These are phyloP conservation scores for Netelia melanura DNA, from an alignment of 2,888 invertebrate species.

Conservation along the genomic window DNA sequence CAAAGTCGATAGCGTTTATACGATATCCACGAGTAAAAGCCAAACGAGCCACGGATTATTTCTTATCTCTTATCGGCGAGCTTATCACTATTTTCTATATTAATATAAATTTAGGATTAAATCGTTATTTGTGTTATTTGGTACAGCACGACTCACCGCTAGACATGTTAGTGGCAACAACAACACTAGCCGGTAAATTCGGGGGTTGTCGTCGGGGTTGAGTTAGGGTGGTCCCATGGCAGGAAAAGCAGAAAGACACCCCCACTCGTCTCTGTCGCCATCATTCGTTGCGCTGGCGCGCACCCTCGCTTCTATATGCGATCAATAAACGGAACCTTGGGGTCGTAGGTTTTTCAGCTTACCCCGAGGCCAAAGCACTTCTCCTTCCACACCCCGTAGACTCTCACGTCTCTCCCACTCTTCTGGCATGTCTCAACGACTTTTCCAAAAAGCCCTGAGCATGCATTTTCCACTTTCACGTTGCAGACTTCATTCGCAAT, in stretches of 20 bases:
- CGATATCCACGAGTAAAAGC: background rate
- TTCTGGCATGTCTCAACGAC: constrained; percentile 8
- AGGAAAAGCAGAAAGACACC: constrained; percentile 41
- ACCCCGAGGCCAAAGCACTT: constrained; percentile 46
- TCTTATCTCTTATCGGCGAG: constrained; percentile 1
- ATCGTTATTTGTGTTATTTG: constrained; percentile 4
- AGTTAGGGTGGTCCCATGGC: constrained; percentile 55
- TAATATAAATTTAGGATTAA: background rate
- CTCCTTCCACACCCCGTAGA: constrained; percentile 30
- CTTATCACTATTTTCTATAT: constrained; percentile 1
- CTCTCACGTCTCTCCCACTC: constrained; percentile 23
- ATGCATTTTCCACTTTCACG: constrained; percentile 1
- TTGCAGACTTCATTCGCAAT: background rate
- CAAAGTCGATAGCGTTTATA: background rate
- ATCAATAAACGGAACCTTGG: constrained; percentile 52
- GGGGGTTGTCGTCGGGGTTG: constrained; percentile 55
- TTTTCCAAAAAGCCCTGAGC: constrained; percentile 3
- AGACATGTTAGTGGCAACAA: constrained; percentile 77
- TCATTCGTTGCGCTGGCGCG: constrained; percentile 56
- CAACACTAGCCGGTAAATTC: constrained; percentile 73
- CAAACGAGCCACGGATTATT: constrained; percentile 38
- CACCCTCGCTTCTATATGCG: constrained; percentile 44
- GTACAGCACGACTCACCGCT: constrained; percentile 76
- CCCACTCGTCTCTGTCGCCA: constrained; percentile 34
- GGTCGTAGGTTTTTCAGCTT: constrained; percentile 17